These are phyloP conservation scores for Nicator chloris DNA, from an alignment of 2,113 vertebrate genomes.

Conservation along the genomic window DNA sequence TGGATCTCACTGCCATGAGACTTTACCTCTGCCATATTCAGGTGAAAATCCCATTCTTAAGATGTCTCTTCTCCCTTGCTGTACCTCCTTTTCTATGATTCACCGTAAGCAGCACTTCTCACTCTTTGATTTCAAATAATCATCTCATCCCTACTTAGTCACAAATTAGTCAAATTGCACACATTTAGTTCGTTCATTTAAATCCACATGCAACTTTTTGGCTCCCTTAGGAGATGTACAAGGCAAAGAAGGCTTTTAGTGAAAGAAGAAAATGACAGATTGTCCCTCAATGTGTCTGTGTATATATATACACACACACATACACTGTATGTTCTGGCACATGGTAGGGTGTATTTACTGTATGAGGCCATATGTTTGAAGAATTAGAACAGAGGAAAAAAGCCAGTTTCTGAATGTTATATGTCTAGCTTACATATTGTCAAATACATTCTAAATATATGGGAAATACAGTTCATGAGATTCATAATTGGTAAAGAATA, in stretches of 20 bases:
- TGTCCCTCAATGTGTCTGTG: conserved; percentile 63
- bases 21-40: background rate
- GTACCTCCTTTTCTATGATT: background rate
- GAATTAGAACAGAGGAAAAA: conserved; percentile 68
- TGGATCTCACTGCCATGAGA: background rate
- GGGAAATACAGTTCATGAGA: conserved; percentile 30
- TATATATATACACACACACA: conserved; percentile 34
- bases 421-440: conserved; percentile 61
- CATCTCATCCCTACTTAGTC: background rate
- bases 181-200: conserved; percentile 39
- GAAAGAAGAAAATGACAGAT: conserved; percentile 65
- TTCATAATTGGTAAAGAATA: conserved; percentile 15
- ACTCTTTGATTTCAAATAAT: conserved; percentile 1
- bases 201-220: conserved; percentile 47
- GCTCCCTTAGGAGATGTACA: conserved; percentile 38
- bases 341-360: conserved; percentile 70
- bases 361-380: conserved; percentile 62
- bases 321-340: conserved; percentile 74
- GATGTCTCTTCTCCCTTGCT: background rate
- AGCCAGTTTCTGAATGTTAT: conserved; percentile 62
- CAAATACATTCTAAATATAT: conserved; percentile 67
- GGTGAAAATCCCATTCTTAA: background rate
- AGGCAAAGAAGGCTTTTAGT: conserved; percentile 51
- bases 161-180: conserved; percentile 10
- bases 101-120: background rate